These are phyloP conservation scores for Macropodus opercularis DNA, from an alignment of 2,797 vertebrate genomes.

Conservation along the genomic window DNA sequence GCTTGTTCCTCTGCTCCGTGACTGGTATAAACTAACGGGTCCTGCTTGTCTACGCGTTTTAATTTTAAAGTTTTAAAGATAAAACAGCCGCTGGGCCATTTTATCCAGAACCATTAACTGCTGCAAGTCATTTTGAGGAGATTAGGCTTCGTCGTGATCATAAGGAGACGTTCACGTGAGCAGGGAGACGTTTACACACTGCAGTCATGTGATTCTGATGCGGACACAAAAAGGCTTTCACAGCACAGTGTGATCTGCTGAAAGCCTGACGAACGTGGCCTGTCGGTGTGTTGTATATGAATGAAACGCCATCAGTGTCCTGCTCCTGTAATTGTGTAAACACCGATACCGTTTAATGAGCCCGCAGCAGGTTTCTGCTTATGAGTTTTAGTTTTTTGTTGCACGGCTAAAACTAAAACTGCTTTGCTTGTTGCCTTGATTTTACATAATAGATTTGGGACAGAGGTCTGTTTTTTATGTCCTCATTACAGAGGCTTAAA, in stretches of 20 bases:
- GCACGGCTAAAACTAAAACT: conserved; percentile 23
- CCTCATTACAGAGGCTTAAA: conserved; percentile 66
- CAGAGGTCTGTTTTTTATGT: conserved; percentile 27
- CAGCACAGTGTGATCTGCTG: conserved; percentile 6
- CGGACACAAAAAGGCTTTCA: neutral
- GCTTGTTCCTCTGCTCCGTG: too few relatives aligned
- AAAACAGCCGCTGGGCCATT: too few relatives aligned
- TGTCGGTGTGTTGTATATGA: neutral
- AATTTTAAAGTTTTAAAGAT: too few relatives aligned
- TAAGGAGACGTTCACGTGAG: conserved; percentile 23
- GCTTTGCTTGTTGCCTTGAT: conserved; percentile 15
- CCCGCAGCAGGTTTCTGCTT: neutral
- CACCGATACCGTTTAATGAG: conserved; percentile 8
- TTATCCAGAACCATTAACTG: neutral
- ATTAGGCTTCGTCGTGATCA: neutral
- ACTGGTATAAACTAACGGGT: too few relatives aligned
- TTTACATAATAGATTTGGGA: conserved; percentile 55
- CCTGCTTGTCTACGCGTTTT: too few relatives aligned
- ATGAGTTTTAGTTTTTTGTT: too few relatives aligned
- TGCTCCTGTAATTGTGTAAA: neutral
- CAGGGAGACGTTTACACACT: neutral
- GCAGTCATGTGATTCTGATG: conserved; percentile 18
- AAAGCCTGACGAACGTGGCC: neutral
- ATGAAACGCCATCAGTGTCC: conserved; percentile 10
- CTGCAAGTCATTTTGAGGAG: neutral